A percentile compares a stretch with the other conserved stretches of the same genome.
phyloP scores from a whole-genome alignment of 2,113 vertebrate genomes.

The Nematolebias whitei region DNA sequence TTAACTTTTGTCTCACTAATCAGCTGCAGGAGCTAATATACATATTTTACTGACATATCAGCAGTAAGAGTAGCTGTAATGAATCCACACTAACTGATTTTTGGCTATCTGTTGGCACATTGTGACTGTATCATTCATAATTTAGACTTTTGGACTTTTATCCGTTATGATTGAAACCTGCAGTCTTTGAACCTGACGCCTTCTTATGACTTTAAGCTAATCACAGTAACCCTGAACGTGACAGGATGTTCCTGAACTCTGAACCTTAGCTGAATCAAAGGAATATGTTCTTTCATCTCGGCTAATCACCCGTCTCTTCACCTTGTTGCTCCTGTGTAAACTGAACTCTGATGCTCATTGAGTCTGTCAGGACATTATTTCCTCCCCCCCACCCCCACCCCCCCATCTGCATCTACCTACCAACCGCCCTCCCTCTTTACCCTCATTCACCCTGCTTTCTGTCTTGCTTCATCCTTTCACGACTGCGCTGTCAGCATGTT shows the following conservation, averaged over 20 bases:
- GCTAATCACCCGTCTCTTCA: constrained; percentile 1
- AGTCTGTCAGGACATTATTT: constrained; percentile 43
- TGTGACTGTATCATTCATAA: constrained; percentile 23
- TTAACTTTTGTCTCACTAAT: background rate
- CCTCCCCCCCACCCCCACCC: too few relatives aligned
- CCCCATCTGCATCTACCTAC: constrained; percentile 10
- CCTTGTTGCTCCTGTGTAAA: constrained; percentile 36
- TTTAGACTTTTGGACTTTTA: constrained; percentile 64
- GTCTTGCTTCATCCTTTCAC: constrained; percentile 29
- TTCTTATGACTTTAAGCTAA: constrained; percentile 29
- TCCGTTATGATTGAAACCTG: constrained; percentile 23
- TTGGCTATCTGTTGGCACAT: background rate
- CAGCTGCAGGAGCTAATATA: too few relatives aligned
- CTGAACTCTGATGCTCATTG: constrained; percentile 44
- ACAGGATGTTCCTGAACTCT: constrained; percentile 13
- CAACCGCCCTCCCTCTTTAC: constrained; percentile 47
- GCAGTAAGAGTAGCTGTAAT: too few relatives aligned
- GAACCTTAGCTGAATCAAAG: constrained; percentile 1
- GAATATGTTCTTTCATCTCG: constrained; percentile 13
- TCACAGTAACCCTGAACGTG: background rate
- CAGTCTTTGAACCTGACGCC: constrained; percentile 39
- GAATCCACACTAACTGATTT: too few relatives aligned
- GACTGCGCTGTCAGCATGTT: constrained; percentile 59
- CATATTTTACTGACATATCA: too few relatives aligned
- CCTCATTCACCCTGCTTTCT: constrained; percentile 43